Percentiles rank a stretch among this genome's conserved stretches.
These are phyloP conservation scores for Rhingia rostrata DNA, from an alignment of 2,888 invertebrate genomes.

Conservation along the genomic window DNA sequence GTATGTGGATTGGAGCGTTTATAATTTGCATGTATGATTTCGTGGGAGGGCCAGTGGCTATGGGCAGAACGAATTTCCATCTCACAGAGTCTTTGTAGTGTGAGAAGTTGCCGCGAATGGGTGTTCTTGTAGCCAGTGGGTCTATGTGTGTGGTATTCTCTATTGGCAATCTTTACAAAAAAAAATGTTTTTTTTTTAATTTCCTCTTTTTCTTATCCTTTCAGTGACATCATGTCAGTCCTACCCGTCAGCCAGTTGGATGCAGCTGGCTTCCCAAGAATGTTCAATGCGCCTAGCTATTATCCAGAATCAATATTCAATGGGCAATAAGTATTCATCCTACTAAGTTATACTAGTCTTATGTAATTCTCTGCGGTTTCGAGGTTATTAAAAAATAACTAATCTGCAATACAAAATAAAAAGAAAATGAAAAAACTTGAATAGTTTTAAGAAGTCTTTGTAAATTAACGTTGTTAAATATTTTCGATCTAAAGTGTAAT, in stretches of 20 bases:
- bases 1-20: constrained; percentile 4
- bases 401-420: constrained; percentile 56
- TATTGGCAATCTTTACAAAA: not conserved
- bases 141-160: constrained; percentile 6
- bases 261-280: constrained; percentile 81
- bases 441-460: constrained; percentile 36
- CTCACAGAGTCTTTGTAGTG: not conserved
- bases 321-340: constrained; percentile 80
- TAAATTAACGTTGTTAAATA: constrained; percentile 55
- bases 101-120: not conserved
- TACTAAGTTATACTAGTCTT: constrained; percentile 1
- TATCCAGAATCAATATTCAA: constrained; percentile 83
- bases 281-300: constrained; percentile 82
- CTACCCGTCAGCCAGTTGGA: constrained; percentile 82
- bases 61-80: not conserved
- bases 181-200: not conserved
- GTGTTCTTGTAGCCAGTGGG: too few species aligned
- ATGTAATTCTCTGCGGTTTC: constrained; percentile 27
- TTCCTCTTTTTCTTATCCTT: constrained; percentile 52
- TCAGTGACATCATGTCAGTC: constrained; percentile 82
- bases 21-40: constrained; percentile 18
- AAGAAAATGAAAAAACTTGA: constrained; percentile 22
- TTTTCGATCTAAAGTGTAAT: constrained; percentile 15
- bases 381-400: constrained; percentile 14
- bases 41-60: constrained; percentile 35